Conservation (phyloP, 2,888 invertebrate genomes). For the Agriotes lineatus region DNA sequence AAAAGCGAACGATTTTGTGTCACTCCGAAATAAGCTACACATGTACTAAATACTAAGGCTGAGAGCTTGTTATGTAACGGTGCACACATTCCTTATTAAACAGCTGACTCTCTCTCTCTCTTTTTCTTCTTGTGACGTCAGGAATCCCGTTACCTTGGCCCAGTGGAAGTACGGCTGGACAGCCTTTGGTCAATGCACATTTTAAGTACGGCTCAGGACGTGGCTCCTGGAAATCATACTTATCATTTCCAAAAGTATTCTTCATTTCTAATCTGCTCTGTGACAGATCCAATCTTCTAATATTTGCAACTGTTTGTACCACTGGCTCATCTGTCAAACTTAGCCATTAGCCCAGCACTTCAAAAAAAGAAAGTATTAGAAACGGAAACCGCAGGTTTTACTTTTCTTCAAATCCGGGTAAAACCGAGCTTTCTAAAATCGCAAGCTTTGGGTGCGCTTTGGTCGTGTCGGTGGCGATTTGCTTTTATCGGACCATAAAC, state of each 20-base stretch:
- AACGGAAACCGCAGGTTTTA: too few relatives aligned
- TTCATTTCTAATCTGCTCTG: too few relatives aligned
- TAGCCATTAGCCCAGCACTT: too few relatives aligned
- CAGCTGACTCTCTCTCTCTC: slow-evolving; percentile 57
- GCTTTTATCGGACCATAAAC: too few relatives aligned
- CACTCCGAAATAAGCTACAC: slow-evolving; percentile 24
- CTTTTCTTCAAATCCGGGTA: too few relatives aligned
- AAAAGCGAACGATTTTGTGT: slow-evolving; percentile 26
- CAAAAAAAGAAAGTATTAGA: too few relatives aligned
- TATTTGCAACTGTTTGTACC: too few relatives aligned
- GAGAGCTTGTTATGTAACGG: slow-evolving; percentile 57
- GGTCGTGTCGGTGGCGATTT: too few relatives aligned
- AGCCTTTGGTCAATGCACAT: slow-evolving; percentile 28
- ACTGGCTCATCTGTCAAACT: too few relatives aligned
- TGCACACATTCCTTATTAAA: slow-evolving; percentile 60
- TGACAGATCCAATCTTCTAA: too few relatives aligned
- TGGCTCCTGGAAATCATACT: background rate
- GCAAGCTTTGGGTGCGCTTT: too few relatives aligned
- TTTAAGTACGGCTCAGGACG: background rate
- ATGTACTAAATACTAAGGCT: slow-evolving; percentile 34
- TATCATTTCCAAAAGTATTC: background rate
- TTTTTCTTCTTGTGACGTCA: slow-evolving; percentile 57
- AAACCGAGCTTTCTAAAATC: too few relatives aligned
- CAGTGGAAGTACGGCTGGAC: slow-evolving; percentile 51
- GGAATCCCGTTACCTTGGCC: slow-evolving; percentile 60